Evolutionary conservation across 2,888 invertebrate genomes (phyloP), one percentile per base, ranked within the genome.

Genomic region (Troglohyphantes excavatus): DNA sequence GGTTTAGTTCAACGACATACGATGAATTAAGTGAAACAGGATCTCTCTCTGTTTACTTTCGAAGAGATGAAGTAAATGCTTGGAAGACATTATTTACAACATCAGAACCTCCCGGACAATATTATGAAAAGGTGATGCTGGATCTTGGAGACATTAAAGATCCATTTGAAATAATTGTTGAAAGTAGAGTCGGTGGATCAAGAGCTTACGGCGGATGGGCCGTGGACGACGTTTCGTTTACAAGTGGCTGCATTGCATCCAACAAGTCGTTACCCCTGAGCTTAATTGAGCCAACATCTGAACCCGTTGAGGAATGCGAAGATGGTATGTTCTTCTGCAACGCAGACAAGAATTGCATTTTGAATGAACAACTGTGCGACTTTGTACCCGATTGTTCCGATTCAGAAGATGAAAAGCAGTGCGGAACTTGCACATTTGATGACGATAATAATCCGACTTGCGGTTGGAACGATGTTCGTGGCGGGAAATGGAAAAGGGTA

Each of bases 191-290:
- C 0, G 90, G 90, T 5, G 17, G 11, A 3, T 17, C 53, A 3
- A 29, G 23, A 2, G 59, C 11, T 3, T 1, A 17, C 19, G 91
- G 90, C 13, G 87, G 79, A 43, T 91, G 91, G 91, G 90, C 79
- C 13, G 65, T 91, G n/a, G 91, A 91, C 63, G 91, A 91, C 73
- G 72, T 91, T 2, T 91, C 91, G 2, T 91, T 91, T 53, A 85
- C 90, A 21, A n/a, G 68, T 23, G 91, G 88, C 6, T 91, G 91
- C 43, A 9, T 39, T 6, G n/a, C 75, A 2, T 72, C 86, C 13
- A 84, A 91, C 53, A 11, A 76, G 63, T 75, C 83, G 0, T 53
- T 91, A 13, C 91, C 91, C 3, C 5, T 83, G 2, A 73, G 53
- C 13, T 29, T 84, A 6, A 23, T 72, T 11, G 73, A 86, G 17